phyloP scores from a whole-genome alignment of 2,113 vertebrate genomes.

The Rhizomys pruinosus region DNA sequence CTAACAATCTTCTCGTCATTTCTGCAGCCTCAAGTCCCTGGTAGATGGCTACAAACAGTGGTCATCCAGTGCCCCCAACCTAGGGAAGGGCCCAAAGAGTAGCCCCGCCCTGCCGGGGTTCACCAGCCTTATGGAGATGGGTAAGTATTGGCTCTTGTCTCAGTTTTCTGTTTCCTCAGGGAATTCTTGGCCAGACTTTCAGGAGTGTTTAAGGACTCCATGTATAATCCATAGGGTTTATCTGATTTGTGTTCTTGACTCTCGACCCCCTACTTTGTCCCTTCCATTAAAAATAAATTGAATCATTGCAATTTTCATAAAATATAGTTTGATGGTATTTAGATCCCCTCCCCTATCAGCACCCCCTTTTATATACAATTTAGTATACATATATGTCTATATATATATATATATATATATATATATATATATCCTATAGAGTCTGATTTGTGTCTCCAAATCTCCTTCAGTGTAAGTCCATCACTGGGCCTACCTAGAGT shows the following conservation, averaged over 20 bases:
- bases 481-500: too few species aligned
- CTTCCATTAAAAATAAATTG: too few species aligned
- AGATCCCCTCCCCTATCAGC: too few species aligned
- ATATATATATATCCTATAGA: too few species aligned
- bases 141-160: constrained; percentile 83
- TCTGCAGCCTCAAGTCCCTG: constrained; percentile 90
- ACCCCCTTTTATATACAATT: too few species aligned
- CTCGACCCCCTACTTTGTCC: rapidly evolving
- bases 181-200: not conserved
- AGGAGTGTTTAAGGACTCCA: not conserved
- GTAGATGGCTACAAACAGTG: constrained; percentile 94
- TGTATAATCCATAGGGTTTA: too few species aligned
- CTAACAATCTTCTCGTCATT: constrained; percentile 61
- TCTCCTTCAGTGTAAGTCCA: too few species aligned
- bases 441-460: too few species aligned
- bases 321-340: too few species aligned
- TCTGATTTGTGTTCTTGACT: not conserved
- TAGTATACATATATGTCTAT: too few species aligned
- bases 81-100: constrained; percentile 93
- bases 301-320: too few species aligned
- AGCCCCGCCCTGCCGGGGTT: constrained; percentile 93
- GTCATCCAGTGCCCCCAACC: constrained; percentile 96
- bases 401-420: too few species aligned
- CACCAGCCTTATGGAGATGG: constrained; percentile 94
- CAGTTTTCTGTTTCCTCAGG: not conserved